phyloP scores from a whole-genome alignment of 2,888 invertebrate genomes.

The Ophion ellenae region DNA sequence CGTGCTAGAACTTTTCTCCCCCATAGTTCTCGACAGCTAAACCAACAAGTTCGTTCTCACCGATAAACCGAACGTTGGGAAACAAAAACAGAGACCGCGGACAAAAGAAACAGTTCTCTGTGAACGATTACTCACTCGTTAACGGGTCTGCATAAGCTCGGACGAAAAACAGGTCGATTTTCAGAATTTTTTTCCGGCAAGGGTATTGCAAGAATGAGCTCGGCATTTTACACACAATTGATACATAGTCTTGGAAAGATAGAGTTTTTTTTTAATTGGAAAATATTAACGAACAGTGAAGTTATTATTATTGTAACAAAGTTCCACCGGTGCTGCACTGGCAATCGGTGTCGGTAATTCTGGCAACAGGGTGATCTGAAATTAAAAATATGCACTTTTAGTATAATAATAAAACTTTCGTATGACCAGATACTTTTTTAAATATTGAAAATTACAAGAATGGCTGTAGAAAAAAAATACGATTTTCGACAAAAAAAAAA shows the following conservation, averaged over 20 bases:
- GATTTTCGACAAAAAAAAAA: too few relatives aligned
- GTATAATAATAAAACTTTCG: too few relatives aligned
- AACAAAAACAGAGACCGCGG: constrained; percentile 1
- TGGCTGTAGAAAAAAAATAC: too few relatives aligned
- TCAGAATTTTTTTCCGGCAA: neutral
- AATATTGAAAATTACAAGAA: too few relatives aligned
- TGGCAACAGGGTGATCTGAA: too few relatives aligned
- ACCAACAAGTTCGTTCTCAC: constrained; percentile 27
- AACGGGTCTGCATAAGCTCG: neutral
- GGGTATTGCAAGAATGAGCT: neutral
- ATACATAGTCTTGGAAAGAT: neutral
- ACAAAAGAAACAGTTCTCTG: constrained; percentile 7
- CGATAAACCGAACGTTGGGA: constrained; percentile 11
- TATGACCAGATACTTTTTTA: too few relatives aligned
- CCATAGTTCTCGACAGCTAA: constrained; percentile 16
- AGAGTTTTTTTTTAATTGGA: neutral
- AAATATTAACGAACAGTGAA: too few relatives aligned
- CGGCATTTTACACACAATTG: neutral
- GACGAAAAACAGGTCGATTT: neutral
- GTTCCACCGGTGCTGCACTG: too few relatives aligned
- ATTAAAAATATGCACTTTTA: too few relatives aligned
- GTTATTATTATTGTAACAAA: too few relatives aligned
- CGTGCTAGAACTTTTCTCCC: constrained; percentile 20
- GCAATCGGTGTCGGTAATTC: too few relatives aligned
- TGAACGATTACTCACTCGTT: constrained; percentile 44